phyloP scores from a whole-genome alignment of 2,888 invertebrate genomes.

The Phengaris arion region DNA sequence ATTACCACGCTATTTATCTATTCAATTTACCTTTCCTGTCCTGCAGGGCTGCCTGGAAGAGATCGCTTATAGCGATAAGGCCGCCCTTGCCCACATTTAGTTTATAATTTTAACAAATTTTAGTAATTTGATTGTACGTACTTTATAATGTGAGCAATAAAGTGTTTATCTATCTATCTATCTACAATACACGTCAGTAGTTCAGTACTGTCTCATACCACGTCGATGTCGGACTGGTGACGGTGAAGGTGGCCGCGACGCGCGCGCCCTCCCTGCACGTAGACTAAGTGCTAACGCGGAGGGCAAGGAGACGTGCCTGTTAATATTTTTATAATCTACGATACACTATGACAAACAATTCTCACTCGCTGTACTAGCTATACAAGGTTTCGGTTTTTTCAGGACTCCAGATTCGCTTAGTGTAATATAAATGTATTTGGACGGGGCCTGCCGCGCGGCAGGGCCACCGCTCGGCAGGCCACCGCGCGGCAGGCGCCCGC shows the following conservation, averaged over 20 bases:
- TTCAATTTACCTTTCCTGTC: too few species aligned
- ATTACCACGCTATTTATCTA: too few species aligned
- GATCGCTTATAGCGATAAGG: too few species aligned
- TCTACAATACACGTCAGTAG: too few species aligned
- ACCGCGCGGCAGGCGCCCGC: too few species aligned
- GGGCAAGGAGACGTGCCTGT: constrained; percentile 72
- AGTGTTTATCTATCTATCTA: too few species aligned
- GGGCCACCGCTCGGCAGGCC: background rate
- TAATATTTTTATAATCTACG: constrained; percentile 38
- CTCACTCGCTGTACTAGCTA: constrained; percentile 31
- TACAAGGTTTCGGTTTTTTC: constrained; percentile 43
- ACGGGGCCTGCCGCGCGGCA: constrained; percentile 34
- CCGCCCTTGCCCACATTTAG: too few species aligned
- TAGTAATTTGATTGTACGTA: too few species aligned
- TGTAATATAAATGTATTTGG: constrained; percentile 38
- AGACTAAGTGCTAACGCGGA: constrained; percentile 59
- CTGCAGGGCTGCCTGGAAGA: too few species aligned
- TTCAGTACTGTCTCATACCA: too few species aligned
- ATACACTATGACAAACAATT: constrained; percentile 16
- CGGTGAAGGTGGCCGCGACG: background rate
- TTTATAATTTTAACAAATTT: too few species aligned
- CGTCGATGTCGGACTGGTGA: background rate
- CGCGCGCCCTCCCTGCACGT: constrained; percentile 54
- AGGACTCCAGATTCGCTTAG: constrained; percentile 43
- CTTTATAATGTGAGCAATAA: too few species aligned